Evolutionary conservation across 2,113 vertebrate genomes (phyloP).

Genomic region (Azemiops feae): DNA sequence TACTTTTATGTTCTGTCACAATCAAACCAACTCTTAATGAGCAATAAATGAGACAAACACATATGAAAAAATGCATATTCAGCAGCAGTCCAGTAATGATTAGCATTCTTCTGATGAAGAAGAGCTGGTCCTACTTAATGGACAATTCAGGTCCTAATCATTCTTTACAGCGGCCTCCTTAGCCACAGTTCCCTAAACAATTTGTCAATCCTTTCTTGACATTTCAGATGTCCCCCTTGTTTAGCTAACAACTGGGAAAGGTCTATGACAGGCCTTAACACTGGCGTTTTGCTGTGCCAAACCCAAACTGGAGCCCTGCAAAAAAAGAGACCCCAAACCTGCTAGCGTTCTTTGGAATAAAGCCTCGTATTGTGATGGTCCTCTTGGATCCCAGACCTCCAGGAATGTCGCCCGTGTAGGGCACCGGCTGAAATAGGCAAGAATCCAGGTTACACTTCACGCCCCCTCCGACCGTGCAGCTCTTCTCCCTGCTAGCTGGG

Average conservation of each 20-base stretch:
- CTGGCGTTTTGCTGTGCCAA: neutral
- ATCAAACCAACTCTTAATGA: neutral
- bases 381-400: constrained; percentile 75
- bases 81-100: neutral
- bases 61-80: neutral
- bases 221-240: neutral
- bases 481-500: neutral
- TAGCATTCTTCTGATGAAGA: neutral
- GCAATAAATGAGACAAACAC: neutral
- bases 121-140: neutral
- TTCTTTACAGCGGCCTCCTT: neutral
- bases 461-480: neutral
- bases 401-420: constrained; percentile 65
- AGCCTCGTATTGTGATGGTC: constrained; percentile 80
- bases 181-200: neutral
- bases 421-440: constrained; percentile 66
- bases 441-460: neutral
- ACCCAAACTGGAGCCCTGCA: neutral
- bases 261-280: neutral
- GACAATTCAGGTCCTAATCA: neutral
- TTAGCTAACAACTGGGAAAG: too few relatives aligned
- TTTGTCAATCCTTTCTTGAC: neutral
- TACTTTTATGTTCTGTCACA: neutral
- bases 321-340: constrained; percentile 50
- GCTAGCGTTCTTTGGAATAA: constrained; percentile 61